Conservation (phyloP, 2,797 vertebrate species). For the Borostomias antarcticus region DNA sequence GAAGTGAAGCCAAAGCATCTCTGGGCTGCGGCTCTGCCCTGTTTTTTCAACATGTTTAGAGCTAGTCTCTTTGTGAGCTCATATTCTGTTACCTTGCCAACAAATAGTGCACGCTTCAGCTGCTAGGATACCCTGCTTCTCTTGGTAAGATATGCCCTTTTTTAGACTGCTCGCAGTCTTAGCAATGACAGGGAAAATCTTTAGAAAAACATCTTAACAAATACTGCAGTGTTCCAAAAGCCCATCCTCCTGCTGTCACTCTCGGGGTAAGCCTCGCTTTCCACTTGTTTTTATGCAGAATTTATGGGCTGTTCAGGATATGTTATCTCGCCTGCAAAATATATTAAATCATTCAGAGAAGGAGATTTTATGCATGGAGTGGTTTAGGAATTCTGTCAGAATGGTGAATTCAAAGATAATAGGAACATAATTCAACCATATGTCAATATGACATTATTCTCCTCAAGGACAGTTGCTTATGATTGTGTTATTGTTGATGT, state of each 20-base stretch:
- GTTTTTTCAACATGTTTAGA: not conserved
- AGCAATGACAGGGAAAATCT: constrained; percentile 21
- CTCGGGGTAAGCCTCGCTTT: not conserved
- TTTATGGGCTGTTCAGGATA: not conserved
- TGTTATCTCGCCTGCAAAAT: not conserved
- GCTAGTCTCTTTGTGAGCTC: constrained; percentile 13
- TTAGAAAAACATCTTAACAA: constrained; percentile 5
- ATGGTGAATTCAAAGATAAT: constrained; percentile 13
- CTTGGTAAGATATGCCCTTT: constrained; percentile 37
- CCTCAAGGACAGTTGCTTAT: constrained; percentile 16
- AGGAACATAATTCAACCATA: constrained; percentile 14
- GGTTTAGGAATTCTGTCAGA: constrained; percentile 7
- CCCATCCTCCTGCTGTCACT: not conserved
- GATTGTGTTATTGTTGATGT: constrained; percentile 12
- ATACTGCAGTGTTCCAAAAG: not conserved
- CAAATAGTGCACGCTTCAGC: constrained; percentile 42
- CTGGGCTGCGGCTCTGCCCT: no score
- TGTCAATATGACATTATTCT: constrained; percentile 15
- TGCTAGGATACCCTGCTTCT: constrained; percentile 50
- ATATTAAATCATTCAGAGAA: not conserved
- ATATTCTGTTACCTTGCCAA: constrained; percentile 52
- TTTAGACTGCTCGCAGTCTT: constrained; percentile 24
- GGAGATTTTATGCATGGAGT: constrained; percentile 13
- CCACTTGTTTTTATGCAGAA: not conserved
- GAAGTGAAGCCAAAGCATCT: not conserved